Conservation (phyloP, 2,113 vertebrate species). For the Psilopogon haemacephalus region DNA sequence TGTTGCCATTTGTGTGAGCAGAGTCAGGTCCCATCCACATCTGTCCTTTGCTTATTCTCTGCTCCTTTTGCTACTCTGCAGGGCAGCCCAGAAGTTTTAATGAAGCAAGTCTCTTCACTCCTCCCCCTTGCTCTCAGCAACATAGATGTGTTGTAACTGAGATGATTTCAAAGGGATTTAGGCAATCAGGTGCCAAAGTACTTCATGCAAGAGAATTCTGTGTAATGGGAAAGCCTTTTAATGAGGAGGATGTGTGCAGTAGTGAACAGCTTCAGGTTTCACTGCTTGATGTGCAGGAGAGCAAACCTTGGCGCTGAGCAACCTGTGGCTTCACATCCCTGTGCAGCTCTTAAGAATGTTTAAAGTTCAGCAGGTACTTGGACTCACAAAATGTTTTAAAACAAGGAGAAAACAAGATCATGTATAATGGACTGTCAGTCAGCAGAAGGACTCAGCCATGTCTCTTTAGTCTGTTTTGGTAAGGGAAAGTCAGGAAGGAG, state of each 20-base stretch:
- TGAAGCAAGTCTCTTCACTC: neutral
- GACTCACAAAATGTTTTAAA: constrained; percentile 35
- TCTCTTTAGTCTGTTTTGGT: constrained; percentile 46
- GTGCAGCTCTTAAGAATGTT: constrained; percentile 26
- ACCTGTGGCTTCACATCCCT: constrained; percentile 46
- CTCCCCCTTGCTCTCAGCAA: neutral
- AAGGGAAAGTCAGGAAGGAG: constrained; percentile 48
- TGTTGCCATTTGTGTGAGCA: neutral
- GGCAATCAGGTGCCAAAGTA: neutral
- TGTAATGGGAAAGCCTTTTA: constrained; percentile 51
- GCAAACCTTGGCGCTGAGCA: constrained; percentile 34
- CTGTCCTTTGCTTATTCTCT: neutral
- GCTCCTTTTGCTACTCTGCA: neutral
- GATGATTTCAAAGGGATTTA: constrained; percentile 44
- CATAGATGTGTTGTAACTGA: neutral
- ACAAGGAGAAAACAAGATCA: neutral
- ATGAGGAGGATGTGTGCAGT: constrained; percentile 14
- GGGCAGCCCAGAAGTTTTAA: neutral
- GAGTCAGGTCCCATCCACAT: accelerated
- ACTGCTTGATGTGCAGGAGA: constrained; percentile 50
- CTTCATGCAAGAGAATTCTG: constrained; percentile 29
- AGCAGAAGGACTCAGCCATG: neutral
- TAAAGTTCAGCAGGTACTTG: constrained; percentile 50
- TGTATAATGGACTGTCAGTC: constrained; percentile 13
- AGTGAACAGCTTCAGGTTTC: constrained; percentile 51